These are phyloP conservation scores for Bombus superbus DNA, from an alignment of 1,140 invertebrate species.

Conservation along the genomic window DNA sequence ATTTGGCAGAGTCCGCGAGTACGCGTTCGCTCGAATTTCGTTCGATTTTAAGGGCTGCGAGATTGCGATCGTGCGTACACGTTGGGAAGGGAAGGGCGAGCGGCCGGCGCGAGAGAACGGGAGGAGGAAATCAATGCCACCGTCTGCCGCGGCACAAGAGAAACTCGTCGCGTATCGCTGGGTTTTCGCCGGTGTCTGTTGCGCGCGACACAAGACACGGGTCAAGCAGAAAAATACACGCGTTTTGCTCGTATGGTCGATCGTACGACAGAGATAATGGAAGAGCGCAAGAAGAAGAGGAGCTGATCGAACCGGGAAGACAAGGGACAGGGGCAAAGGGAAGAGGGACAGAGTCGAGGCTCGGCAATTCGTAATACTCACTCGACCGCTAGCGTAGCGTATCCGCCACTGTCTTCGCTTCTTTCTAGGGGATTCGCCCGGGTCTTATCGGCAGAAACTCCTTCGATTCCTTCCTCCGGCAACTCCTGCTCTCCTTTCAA, in stretches of 20 bases:
- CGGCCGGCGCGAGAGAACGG: slow-evolving; percentile 54
- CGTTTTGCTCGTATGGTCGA: background rate
- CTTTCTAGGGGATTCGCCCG: background rate
- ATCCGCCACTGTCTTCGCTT: slow-evolving; percentile 38
- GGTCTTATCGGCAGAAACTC: background rate
- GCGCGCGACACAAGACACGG: background rate
- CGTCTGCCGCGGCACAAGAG: slow-evolving; percentile 62
- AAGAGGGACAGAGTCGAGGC: slow-evolving; percentile 19
- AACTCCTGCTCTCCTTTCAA: background rate
- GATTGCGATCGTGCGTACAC: slow-evolving; percentile 30
- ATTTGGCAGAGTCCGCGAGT: background rate
- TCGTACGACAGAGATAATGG: background rate
- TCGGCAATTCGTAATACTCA: slow-evolving; percentile 38
- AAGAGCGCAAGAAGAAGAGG: background rate
- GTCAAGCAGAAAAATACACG: slow-evolving; percentile 12
- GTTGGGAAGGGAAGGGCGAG: slow-evolving; percentile 53
- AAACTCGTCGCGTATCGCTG: slow-evolving; percentile 44
- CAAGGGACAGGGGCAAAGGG: background rate
- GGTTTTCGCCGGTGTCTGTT: slow-evolving; percentile 49
- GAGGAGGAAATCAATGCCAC: slow-evolving; percentile 72
- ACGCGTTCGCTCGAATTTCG: background rate
- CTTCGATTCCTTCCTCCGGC: background rate
- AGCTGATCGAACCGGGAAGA: background rate
- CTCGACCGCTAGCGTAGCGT: slow-evolving; percentile 53
- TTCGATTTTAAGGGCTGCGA: background rate